phyloP scores from a whole-genome alignment of 1,140 invertebrate genomes.

The Pseudomyrmex cubaensis region DNA sequence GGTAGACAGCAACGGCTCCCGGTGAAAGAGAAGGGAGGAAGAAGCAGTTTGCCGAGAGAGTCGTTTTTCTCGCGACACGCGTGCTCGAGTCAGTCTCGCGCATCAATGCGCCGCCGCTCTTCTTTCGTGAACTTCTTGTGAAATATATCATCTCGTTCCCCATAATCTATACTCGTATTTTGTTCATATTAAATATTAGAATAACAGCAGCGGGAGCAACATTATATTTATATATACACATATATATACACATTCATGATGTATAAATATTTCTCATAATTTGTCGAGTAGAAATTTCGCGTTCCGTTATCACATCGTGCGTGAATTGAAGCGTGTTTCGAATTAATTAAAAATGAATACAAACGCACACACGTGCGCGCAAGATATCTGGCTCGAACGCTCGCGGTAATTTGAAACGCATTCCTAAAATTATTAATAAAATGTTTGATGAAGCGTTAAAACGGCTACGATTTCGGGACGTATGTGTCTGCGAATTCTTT shows the following conservation, averaged over 20 bases:
- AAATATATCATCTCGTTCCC: background rate
- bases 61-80: slow-evolving; percentile 14
- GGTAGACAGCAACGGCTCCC: slow-evolving; percentile 23
- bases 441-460: slow-evolving; percentile 49
- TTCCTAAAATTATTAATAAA: slow-evolving; percentile 66
- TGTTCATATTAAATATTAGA: slow-evolving; percentile 10
- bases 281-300: slow-evolving; percentile 54
- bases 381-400: background rate
- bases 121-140: background rate
- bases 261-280: slow-evolving; percentile 10
- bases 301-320: slow-evolving; percentile 38
- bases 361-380: background rate
- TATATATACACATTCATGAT: too few relatives aligned
- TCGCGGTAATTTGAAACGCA: background rate
- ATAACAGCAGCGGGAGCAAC: background rate
- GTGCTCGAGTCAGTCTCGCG: background rate
- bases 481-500: slow-evolving; percentile 47
- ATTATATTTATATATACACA: too few relatives aligned
- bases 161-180: too few relatives aligned
- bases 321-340: slow-evolving; percentile 15
- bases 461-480: background rate
- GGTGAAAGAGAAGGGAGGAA: background rate
- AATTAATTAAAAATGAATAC: slow-evolving; percentile 69
- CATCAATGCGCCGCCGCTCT: background rate
- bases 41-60: slow-evolving; percentile 5